Base-by-base conservation (phyloP, 35 echinoderm and acorn worm genomes). In the Lytechinus variegatus region DNA sequence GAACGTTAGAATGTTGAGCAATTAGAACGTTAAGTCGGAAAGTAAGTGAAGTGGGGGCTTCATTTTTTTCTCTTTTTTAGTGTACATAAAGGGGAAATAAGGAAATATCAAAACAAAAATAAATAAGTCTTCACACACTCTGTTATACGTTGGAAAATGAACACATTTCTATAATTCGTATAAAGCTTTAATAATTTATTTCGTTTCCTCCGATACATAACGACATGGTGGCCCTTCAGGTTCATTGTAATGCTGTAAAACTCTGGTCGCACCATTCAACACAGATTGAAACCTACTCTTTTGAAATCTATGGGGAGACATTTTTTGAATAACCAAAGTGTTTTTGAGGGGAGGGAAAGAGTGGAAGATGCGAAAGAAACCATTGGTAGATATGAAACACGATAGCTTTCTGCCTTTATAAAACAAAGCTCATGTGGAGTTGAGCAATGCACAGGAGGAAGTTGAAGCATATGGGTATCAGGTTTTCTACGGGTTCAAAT, bases 241-340 rank as follows among this genome's bases (percentile, higher is more conserved):
- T 79, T 79, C 66, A 79, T 79, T 79, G n/a, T 79, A 79, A 19
- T 79, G 66, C n/a, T 11, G 66, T n/a, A 79, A 79, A 79, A 79
- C 19, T 79, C 66, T 79, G 66, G 66, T 44, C 66, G n/a, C 66
- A 79, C 66, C 66, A 79, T 79, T 79, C 66, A 79, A 79, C 66
- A 79, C 19, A 19, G 66, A 79, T 79, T 79, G 66, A 79, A 79
- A 79, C 66, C 14, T 79, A 79, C 66, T 79, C 66, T 16, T 24
- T 79, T 79, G 66, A 79, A 79, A 79, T 79, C 66, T 79, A 79
- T 54, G 8, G 88, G 88, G 88, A 90, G 28, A 90, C 88, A 90
- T 90, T 90, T 90, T 90, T 54, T 90, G 88, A 90, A 90, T 90
- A 90, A 90, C 52, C 52, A 54, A 90, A 90, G 52, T 90, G 88